Base-by-base conservation (phyloP, 2,113 vertebrate species). In the Prolemur simus region DNA sequence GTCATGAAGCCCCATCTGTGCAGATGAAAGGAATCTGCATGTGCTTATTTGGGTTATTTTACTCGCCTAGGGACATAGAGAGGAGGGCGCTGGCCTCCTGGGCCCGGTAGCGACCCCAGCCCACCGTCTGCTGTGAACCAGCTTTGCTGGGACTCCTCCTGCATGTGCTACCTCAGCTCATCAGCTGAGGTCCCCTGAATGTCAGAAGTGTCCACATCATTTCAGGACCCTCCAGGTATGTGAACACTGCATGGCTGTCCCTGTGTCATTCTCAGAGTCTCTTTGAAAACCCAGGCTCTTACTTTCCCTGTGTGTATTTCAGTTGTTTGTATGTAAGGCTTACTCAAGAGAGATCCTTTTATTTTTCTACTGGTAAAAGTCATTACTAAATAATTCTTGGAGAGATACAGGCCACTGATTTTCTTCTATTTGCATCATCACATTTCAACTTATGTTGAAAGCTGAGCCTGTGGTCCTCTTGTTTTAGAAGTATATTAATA, bases 341-440 rank as follows among this genome's bases (percentile, higher is more conserved):
- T 97, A 96, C 94, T 92, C 84, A 89, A 94, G 76, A 98, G 97
- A 98, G 39, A 17, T 34, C 58, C 97, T 97, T 97, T 97, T 97
- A 63, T 95, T 96, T 98, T 97, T 98, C 96, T 97, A 89, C 95
- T 91, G 96, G 89, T 97, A 97, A 97, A 97, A 98, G 94, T 98
- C 97, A 98, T 98, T 97, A 98, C 97, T 96, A 97, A 98, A 97
- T 98, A 97, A 98, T 98, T 98, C 97, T 94, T 88, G 97, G 98
- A 97, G 98, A 97, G 98, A 98, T 92, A 99, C 98, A 98, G 98
- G 98, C 98, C 98, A 98, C 98, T 99, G 98, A 71, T 97, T 99
- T 98, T 97, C 97, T 97, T 97, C 98, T 98, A 98, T 98, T 98
- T 98, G 98, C 98, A 98, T 98, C 97, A 97, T 92, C 97, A 98